Percentiles rank a stretch among this genome's conserved stretches.
phyloP scores from a whole-genome alignment of 1,140 invertebrate genomes.

The Aphelenchoides avenae region DNA sequence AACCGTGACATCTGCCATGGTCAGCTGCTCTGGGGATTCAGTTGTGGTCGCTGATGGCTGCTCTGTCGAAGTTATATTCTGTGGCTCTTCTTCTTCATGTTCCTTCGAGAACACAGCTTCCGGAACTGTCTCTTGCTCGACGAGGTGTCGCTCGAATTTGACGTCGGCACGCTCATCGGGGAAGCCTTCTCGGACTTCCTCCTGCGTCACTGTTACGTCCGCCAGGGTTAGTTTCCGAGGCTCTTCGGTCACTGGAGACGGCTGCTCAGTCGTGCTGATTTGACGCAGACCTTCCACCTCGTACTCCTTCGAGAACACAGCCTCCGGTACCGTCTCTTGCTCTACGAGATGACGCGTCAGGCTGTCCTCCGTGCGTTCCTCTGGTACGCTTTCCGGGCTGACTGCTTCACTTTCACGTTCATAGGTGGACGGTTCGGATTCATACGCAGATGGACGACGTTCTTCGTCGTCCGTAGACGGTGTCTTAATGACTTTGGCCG shows the following conservation, averaged over 20 bases:
- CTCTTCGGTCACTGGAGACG: too few species aligned
- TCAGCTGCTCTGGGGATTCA: too few species aligned
- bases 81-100: background rate
- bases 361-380: background rate
- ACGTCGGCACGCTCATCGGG: background rate
- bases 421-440: too few species aligned
- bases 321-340: constrained; percentile 1
- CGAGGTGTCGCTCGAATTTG: background rate
- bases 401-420: too few species aligned
- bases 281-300: background rate
- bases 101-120: background rate
- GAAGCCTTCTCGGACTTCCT: background rate
- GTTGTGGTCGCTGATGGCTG: too few species aligned
- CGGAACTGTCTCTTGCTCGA: constrained; percentile 3
- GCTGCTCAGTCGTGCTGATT: too few species aligned
- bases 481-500: too few species aligned
- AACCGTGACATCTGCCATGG: too few species aligned
- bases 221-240: too few species aligned
- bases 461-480: too few species aligned
- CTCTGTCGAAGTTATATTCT: background rate
- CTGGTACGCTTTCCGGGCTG: background rate
- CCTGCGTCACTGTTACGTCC: too few species aligned
- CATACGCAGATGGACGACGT: too few species aligned
- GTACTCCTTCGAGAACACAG: background rate
- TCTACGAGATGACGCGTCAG: background rate